phyloP scores from a whole-genome alignment of 2,113 vertebrate species.

The Aspiorhynchus laticeps region DNA sequence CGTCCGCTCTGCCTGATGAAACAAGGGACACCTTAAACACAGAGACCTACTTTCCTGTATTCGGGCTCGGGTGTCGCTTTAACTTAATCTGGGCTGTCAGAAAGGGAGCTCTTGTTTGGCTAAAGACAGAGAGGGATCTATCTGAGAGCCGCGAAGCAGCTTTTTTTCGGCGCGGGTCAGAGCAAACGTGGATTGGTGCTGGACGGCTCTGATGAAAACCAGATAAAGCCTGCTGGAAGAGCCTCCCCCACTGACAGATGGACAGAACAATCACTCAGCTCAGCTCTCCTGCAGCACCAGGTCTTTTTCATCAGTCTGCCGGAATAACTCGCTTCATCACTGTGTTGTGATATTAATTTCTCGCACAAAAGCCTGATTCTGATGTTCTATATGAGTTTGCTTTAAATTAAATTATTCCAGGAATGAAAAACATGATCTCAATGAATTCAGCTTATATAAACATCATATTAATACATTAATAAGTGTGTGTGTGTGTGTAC shows the following conservation, averaged over 20 bases:
- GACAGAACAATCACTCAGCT: slow-evolving; percentile 11
- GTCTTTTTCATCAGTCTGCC: not conserved
- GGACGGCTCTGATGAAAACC: slow-evolving; percentile 31
- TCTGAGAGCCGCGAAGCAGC: slow-evolving; percentile 52
- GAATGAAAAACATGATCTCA: not conserved
- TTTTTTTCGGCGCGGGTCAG: slow-evolving; percentile 49
- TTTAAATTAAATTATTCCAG: not conserved
- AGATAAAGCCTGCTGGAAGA: slow-evolving; percentile 6
- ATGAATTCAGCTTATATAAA: not conserved
- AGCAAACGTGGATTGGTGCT: slow-evolving; percentile 48
- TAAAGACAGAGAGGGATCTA: slow-evolving; percentile 47
- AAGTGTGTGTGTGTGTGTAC: no score
- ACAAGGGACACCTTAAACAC: slow-evolving; percentile 30
- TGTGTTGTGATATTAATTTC: not conserved
- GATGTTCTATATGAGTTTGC: not conserved
- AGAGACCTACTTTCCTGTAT: slow-evolving; percentile 29
- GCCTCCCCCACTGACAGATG: slow-evolving; percentile 18
- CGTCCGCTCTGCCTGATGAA: slow-evolving; percentile 27
- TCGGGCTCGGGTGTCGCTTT: slow-evolving; percentile 20
- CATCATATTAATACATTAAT: not conserved
- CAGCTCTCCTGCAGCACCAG: not conserved
- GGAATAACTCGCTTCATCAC: not conserved
- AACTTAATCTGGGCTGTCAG: slow-evolving; percentile 40
- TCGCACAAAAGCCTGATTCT: not conserved
- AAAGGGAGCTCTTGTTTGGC: slow-evolving; percentile 38